A percentile compares a stretch with the other conserved stretches of the same genome.
Evolutionary conservation across 2,888 invertebrate species (phyloP).

Genomic region (Pristionchus japonicus): DNA sequence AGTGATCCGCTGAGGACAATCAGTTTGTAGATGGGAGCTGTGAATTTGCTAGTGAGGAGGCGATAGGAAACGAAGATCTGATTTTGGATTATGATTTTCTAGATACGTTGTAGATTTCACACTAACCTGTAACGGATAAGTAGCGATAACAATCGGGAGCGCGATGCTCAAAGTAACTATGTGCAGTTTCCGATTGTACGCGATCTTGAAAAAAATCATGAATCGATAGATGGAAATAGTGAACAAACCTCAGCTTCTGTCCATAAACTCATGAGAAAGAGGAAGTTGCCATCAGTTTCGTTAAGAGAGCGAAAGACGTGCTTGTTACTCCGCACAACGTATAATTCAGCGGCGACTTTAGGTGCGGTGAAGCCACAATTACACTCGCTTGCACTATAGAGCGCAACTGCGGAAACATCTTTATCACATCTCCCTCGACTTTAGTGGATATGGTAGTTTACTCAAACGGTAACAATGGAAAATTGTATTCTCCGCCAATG

Average conservation of each 20-base stretch:
- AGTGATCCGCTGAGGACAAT: background rate
- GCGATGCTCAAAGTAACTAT: background rate
- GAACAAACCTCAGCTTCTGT: background rate
- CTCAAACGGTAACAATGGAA: too few relatives aligned
- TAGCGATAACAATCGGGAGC: background rate
- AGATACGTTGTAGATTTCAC: background rate
- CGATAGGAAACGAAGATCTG: background rate
- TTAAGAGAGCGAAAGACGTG: background rate
- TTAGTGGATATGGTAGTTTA: too few relatives aligned
- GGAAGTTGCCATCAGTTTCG: background rate
- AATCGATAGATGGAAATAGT: background rate
- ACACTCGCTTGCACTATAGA: background rate
- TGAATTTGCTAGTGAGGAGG: background rate
- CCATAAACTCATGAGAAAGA: background rate
- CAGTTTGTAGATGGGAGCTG: background rate
- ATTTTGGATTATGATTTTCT: background rate
- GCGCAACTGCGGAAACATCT: background rate
- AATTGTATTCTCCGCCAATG: too few relatives aligned
- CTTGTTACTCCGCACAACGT: background rate
- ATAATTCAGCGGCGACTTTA: background rate
- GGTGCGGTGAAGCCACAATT: background rate
- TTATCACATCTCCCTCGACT: too few relatives aligned
- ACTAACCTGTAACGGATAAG: background rate
- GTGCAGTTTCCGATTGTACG: background rate
- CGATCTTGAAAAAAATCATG: background rate